Conservation (phyloP, 2,113 vertebrate species). For the Dascyllus trimaculatus region DNA sequence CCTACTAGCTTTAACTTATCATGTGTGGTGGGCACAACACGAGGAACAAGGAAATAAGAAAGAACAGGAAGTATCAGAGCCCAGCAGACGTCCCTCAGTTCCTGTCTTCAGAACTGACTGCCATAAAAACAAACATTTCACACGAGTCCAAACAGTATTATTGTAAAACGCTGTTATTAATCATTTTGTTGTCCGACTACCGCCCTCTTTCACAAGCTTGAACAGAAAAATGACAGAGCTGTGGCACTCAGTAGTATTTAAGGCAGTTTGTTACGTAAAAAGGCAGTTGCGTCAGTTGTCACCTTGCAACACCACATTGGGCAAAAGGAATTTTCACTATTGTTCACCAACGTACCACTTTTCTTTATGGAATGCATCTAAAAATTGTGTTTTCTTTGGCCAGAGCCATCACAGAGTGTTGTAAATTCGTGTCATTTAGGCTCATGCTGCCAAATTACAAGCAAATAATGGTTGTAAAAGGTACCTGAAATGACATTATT, state of each 20-base stretch:
- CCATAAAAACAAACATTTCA: not conserved
- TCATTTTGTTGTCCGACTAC: not conserved
- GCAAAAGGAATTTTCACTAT: too few species aligned
- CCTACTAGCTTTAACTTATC: not conserved
- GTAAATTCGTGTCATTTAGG: too few species aligned
- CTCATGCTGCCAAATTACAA: too few species aligned
- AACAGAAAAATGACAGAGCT: not conserved
- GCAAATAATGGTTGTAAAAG: too few species aligned
- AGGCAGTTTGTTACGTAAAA: too few species aligned
- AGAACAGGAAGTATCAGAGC: slow-evolving; percentile 1
- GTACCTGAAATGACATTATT: too few species aligned
- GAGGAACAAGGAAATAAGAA: slow-evolving; percentile 11
- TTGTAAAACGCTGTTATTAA: not conserved
- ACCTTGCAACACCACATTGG: too few species aligned
- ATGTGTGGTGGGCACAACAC: not conserved
- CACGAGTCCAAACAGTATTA: not conserved
- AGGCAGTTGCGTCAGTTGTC: not conserved
- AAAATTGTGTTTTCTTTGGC: too few species aligned
- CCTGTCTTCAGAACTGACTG: not conserved
- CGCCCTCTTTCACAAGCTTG: not conserved
- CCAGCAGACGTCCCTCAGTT: not conserved
- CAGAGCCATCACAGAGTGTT: too few species aligned
- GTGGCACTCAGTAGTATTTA: too few species aligned
- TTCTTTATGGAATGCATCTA: not conserved
- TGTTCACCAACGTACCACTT: not conserved